phyloP scores from a whole-genome alignment of 1,140 invertebrate genomes.

The Papilio polytes region DNA sequence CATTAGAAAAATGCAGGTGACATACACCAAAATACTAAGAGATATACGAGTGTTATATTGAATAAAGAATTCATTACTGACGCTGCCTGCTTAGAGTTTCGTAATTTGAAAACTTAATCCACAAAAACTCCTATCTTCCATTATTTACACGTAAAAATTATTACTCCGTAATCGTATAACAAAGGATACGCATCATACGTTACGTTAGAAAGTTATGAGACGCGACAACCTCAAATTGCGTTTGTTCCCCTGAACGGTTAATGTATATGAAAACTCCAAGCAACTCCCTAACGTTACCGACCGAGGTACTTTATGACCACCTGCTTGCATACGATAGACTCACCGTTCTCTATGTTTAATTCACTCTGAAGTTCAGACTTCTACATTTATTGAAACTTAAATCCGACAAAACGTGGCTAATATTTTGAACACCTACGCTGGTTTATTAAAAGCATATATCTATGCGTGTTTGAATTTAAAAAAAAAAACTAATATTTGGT shows the following conservation, averaged over 20 bases:
- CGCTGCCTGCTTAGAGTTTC: too few species aligned
- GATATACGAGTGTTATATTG: too few species aligned
- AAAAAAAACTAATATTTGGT: too few species aligned
- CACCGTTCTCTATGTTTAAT: background rate
- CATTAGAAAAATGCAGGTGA: background rate
- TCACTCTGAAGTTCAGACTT: background rate
- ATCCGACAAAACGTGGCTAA: too few species aligned
- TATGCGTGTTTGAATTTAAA: too few species aligned
- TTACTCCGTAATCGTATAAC: background rate
- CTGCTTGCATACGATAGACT: conserved; percentile 14
- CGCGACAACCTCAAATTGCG: conserved; percentile 44
- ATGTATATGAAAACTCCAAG: conserved; percentile 50
- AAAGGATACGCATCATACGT: conserved; percentile 41
- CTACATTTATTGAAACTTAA: background rate
- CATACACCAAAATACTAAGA: background rate
- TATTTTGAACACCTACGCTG: too few species aligned
- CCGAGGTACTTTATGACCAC: conserved; percentile 23
- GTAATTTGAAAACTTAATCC: too few species aligned
- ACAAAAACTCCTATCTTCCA: background rate
- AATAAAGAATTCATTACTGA: too few species aligned
- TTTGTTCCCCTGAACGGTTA: conserved; percentile 44
- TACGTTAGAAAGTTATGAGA: conserved; percentile 38
- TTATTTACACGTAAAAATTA: conserved; percentile 6
- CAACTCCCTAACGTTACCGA: background rate
- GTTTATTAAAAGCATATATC: too few species aligned